Evolutionary conservation across 64 coral and sea anemone genomes (phyloP).

Genomic region (Catalaphyllia jardinei): DNA sequence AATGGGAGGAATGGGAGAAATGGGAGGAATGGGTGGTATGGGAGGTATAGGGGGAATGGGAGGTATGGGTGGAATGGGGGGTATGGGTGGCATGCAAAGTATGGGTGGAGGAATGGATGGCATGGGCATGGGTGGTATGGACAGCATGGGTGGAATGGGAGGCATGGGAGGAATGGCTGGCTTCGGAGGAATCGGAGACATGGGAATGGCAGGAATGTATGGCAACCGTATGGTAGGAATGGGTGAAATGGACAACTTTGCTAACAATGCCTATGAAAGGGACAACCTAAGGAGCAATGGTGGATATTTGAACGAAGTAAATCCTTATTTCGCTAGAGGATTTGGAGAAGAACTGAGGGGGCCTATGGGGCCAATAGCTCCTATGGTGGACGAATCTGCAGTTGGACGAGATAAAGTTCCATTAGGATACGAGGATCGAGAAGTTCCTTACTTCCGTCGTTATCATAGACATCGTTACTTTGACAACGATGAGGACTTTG

Average conservation of each 20-base stretch:
- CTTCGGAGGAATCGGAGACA: slow-evolving; percentile 38
- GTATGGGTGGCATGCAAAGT: slow-evolving; percentile 31
- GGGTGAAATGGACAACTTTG: slow-evolving; percentile 9
- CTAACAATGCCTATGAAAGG: slow-evolving; percentile 11
- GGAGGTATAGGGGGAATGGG: slow-evolving; percentile 36
- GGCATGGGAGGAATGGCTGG: slow-evolving; percentile 47
- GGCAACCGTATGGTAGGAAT: slow-evolving; percentile 25
- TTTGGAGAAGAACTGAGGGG: background rate
- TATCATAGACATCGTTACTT: slow-evolving; percentile 46
- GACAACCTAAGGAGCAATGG: background rate
- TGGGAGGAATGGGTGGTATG: slow-evolving; percentile 35
- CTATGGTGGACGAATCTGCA: slow-evolving; percentile 56
- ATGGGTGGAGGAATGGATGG: slow-evolving; percentile 43
- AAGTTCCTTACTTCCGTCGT: slow-evolving; percentile 6
- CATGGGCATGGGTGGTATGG: slow-evolving; percentile 30
- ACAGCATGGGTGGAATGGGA: slow-evolving; percentile 27
- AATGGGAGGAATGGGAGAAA: slow-evolving; percentile 50
- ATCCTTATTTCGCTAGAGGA: slow-evolving; percentile 32
- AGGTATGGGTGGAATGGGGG: slow-evolving; percentile 36
- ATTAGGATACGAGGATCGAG: slow-evolving; percentile 22
- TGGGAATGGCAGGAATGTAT: slow-evolving; percentile 39
- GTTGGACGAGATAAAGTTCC: slow-evolving; percentile 54
- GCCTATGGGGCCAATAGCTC: slow-evolving; percentile 10
- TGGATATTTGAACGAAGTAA: background rate
- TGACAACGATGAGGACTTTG: slow-evolving; percentile 37